A percentile compares a stretch with the other conserved stretches of the same genome.
phyloP scores from a whole-genome alignment of 2,888 invertebrate species.

The Chironomus riparius region DNA sequence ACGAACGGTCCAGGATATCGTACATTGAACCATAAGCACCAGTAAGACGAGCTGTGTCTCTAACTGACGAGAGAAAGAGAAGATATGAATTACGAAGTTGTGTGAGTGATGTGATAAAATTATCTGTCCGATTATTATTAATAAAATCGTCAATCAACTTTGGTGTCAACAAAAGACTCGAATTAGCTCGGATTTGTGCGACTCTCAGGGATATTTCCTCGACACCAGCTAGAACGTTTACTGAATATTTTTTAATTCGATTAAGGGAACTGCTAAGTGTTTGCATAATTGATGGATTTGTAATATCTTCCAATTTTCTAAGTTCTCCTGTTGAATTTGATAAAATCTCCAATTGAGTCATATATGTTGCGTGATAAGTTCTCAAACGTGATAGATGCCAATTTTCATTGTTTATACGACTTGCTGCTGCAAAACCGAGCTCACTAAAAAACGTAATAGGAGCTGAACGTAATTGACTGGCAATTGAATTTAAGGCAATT shows the following conservation, averaged over 20 bases:
- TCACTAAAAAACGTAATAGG: background rate
- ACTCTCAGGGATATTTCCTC: background rate
- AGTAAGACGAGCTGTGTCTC: background rate
- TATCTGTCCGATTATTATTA: background rate
- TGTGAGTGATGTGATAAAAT: background rate
- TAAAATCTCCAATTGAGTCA: background rate
- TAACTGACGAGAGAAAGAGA: background rate
- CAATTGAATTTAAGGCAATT: background rate
- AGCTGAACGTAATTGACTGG: background rate
- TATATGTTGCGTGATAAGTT: background rate
- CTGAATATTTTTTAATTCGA: background rate
- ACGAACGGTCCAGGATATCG: background rate
- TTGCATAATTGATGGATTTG: background rate
- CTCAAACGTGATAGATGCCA: background rate
- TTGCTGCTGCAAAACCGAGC: background rate
- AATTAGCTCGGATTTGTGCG: background rate
- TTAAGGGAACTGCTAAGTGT: background rate
- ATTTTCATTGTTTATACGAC: background rate
- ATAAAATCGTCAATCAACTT: background rate
- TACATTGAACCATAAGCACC: background rate
- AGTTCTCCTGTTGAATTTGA: slow-evolving; percentile 5
- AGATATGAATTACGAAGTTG: background rate
- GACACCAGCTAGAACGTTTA: background rate
- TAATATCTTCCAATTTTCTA: background rate
- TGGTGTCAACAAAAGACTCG: slow-evolving; percentile 1